Conservation (phyloP, 2,797 vertebrate species). For the Mormyrops attenuatus region DNA sequence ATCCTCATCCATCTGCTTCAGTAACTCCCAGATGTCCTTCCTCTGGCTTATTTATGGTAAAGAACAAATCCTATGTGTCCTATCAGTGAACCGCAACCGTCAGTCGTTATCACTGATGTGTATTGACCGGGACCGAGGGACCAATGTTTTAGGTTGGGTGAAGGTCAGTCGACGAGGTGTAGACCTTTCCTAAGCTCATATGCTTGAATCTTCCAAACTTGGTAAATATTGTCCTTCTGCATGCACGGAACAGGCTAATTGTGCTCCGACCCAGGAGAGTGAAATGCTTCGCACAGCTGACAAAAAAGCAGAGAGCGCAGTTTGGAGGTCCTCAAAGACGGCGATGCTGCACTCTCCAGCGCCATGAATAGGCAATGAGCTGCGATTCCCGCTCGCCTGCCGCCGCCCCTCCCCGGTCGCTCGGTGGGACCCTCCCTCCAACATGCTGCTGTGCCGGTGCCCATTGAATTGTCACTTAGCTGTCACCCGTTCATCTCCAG, state of each 20-base stretch:
- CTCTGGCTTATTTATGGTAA: background rate
- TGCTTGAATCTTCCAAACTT: background rate
- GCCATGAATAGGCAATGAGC: conserved; percentile 28
- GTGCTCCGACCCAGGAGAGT: background rate
- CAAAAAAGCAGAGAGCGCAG: background rate
- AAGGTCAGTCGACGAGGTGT: background rate
- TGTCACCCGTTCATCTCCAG: conserved; percentile 32
- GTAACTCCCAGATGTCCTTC: background rate
- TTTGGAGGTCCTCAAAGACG: background rate
- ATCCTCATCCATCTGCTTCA: background rate
- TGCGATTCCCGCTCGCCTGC: background rate
- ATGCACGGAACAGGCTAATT: background rate
- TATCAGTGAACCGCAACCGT: background rate
- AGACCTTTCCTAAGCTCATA: background rate
- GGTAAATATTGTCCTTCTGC: background rate
- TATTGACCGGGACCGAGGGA: background rate
- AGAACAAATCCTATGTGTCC: conserved; percentile 6
- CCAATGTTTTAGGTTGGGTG: background rate
- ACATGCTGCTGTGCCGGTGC: background rate
- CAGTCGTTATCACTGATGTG: background rate
- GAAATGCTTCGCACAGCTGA: background rate
- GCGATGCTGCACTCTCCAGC: background rate
- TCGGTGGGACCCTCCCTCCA: conserved; percentile 10
- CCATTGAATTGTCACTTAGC: conserved; percentile 37
- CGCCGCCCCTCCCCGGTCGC: background rate